Base-by-base conservation (phyloP, 1,140 invertebrate genomes). In the Brevipalpus yothersi region DNA sequence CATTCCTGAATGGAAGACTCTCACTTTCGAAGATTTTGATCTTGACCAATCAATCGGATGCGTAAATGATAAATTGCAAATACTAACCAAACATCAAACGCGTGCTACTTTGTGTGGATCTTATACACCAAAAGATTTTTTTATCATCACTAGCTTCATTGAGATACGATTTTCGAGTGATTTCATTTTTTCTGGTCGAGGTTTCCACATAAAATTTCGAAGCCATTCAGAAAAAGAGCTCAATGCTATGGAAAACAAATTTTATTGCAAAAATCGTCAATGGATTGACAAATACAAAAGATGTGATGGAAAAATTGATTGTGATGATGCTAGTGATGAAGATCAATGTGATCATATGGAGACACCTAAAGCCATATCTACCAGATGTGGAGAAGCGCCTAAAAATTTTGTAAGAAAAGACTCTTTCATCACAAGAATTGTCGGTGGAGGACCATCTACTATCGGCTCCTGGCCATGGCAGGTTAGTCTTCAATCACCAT, bases 221-320 rank as follows among this genome's bases (percentile, higher is more conserved):
- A 19, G 49, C 3, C 49, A 51, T 19, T 19, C n/a, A 2, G 2
- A 19, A 17, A 17, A 51, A 51, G 21, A 1, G 10, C 10, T 51
- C 2, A 51, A n/a, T 3, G 0, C 9, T 51, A 19, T 17, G 10
- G 9, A 51, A 13, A 2, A n/a, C 12, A 51, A 51, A 17, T n/a
- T 51, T 51, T 10, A 17, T 10, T 51, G 49, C 21, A n/a, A 1
- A 10, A 10, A 10, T n/a, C n/a, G 49, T 3, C 9, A 51, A 13
- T 51, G 49, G n/a, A 10, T 51, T 7, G n/a, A n/a, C 21, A n/a
- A 10, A 19, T 2, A n/a, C 9, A 19, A 83, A 62, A 72, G 86
- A 13, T 88, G 87, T 70, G 83, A 92, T 70, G 81, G 83, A 8
- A 72, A 83, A 7, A 84, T 92, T 69, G 86, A 94, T 68, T 95